A percentile compares a stretch with the other conserved stretches of the same genome.
Evolutionary conservation across 2,113 vertebrate genomes (phyloP).

Genomic region (Barnardius zonarius): DNA sequence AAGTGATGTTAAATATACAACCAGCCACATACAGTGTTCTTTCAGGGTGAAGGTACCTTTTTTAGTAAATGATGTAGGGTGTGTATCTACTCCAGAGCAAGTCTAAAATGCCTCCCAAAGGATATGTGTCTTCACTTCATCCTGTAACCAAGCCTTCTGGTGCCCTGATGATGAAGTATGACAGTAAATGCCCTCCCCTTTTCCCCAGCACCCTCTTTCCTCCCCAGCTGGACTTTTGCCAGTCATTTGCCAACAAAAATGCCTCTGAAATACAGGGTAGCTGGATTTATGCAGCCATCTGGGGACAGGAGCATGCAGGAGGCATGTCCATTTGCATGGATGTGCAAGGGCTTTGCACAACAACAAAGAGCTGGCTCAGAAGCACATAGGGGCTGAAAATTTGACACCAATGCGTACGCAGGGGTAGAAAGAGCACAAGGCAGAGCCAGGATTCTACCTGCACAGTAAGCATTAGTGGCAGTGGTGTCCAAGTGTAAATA

Average conservation of each 20-base stretch:
- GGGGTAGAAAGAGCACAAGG: not conserved
- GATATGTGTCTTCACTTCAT: not conserved
- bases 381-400: not conserved
- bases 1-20: not conserved
- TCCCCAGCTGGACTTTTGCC: not conserved
- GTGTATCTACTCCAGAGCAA: not conserved
- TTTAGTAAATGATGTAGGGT: not conserved
- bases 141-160: not conserved
- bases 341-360: not conserved
- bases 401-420: not conserved
- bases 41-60: not conserved
- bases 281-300: not conserved
- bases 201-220: not conserved
- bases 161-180: not conserved
- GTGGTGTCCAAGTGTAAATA: not conserved
- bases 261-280: not conserved
- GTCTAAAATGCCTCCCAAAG: not conserved
- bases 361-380: not conserved
- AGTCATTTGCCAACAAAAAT: not conserved
- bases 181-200: not conserved
- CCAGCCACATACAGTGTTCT: not conserved
- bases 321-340: not conserved
- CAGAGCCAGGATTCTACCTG: not conserved
- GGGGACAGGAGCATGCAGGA: not conserved
- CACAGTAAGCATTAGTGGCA: accelerated